Base-by-base conservation (phyloP, 2,797 vertebrate species). In the Ceryle rudis region DNA sequence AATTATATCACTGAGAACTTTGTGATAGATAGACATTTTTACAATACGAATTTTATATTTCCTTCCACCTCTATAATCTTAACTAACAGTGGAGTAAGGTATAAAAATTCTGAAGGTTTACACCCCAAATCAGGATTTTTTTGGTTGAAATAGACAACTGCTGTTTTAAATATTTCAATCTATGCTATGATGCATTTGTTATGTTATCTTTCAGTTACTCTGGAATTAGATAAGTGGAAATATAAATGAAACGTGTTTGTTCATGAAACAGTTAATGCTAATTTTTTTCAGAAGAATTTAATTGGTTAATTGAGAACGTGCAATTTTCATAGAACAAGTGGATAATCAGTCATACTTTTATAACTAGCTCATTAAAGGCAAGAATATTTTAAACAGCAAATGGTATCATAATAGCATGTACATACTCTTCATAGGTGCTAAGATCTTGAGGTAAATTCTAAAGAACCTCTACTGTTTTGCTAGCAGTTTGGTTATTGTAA, bases 261-360 rank as follows among this genome's bases (percentile, higher is more conserved):
- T 83, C 57, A 54, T 71, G 60, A 88, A 88, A 86, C 28, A 74
- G 77, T 88, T 88, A 62, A 82, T 47, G 35, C 0, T 47, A 11
- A 9, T 55, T 81, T 33, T 72, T 88, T 81, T 71, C 52, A 72
- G 61, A 88, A 67, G 4, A 58, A 78, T 81, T 95, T 85, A 18
- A 72, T 78, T 90, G 79, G 49, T 83, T 81, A 88, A 88, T 86
- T 31, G 86, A 90, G 65, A 94, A 72, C 54, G 46, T 83, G 44
- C 11, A 83, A 42, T 93, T 95, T 91, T 70, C 62, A 71, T n/a
- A 77, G 47, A 90, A 94, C 72, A 81, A 83, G 71, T 57, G 49
- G 49, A 81, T 83, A 71, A 91, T 83, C 90, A 86, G 69, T 82
- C 67, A 75, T 10, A 73, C 21, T 78, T 95, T 88, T 90, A 72